Evolutionary conservation across 2,797 vertebrate genomes (phyloP).

Genomic region (Bovichtus diacanthus): DNA sequence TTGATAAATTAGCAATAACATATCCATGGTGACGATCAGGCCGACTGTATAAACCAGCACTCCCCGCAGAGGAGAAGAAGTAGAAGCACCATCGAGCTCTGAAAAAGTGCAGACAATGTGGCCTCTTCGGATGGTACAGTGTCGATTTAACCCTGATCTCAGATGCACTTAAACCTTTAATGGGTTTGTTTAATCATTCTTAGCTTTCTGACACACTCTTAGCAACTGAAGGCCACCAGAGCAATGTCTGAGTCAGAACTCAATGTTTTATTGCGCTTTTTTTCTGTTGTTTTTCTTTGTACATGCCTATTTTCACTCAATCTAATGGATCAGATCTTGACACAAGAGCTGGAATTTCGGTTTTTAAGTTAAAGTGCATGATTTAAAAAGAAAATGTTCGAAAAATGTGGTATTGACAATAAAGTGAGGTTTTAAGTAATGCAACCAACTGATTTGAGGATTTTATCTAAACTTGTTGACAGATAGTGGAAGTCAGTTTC

Average conservation of each 20-base stretch:
- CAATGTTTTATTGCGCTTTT: slow-evolving; percentile 11
- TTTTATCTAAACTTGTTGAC: no score
- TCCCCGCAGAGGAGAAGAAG: background rate
- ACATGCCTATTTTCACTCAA: background rate
- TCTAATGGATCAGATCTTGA: background rate
- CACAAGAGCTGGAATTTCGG: background rate
- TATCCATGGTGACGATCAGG: background rate
- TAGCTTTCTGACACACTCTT: slow-evolving; percentile 19
- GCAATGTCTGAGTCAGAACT: slow-evolving; percentile 16
- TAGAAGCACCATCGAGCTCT: background rate
- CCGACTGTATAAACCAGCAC: background rate
- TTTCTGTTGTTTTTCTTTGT: slow-evolving; percentile 17
- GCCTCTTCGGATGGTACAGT: background rate
- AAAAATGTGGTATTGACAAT: no score
- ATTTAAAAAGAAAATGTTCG: no score
- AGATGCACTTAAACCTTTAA: slow-evolving; percentile 32
- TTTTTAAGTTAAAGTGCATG: no score
- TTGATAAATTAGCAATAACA: slow-evolving; percentile 6
- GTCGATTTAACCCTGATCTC: slow-evolving; percentile 25
- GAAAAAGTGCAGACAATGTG: background rate
- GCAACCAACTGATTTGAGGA: no score
- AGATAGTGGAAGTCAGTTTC: background rate
- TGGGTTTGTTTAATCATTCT: slow-evolving; percentile 38
- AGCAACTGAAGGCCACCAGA: slow-evolving; percentile 24
- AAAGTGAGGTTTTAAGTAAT: background rate